Evolutionary conservation across 2,113 vertebrate genomes (phyloP).

Genomic region (Bubo scandiacus): DNA sequence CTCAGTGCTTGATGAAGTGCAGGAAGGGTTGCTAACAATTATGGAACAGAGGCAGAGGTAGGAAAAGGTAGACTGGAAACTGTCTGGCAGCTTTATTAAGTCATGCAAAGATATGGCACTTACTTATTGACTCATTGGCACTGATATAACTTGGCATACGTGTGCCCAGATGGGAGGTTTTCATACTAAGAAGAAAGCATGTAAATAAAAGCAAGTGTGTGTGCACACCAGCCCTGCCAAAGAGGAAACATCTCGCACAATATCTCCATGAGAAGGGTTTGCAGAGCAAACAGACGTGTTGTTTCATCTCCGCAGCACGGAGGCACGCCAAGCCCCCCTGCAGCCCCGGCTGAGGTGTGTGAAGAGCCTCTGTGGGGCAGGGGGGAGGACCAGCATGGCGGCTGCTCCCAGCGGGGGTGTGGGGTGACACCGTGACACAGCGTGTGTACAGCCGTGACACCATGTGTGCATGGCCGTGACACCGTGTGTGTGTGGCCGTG

Average conservation of each 20-base stretch:
- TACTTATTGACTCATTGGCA: not conserved
- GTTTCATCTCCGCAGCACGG: not conserved
- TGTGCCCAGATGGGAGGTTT: not conserved
- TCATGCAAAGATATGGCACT: not conserved
- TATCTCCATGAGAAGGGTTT: not conserved
- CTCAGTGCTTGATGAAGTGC: fast-evolving
- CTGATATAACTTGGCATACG: not conserved
- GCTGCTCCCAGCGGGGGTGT: not conserved
- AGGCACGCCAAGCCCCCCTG: not conserved
- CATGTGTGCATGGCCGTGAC: too few species aligned
- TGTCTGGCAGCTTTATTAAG: not conserved
- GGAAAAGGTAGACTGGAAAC: not conserved
- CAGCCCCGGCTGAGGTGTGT: not conserved
- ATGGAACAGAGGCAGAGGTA: not conserved
- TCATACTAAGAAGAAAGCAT: not conserved
- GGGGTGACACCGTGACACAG: not conserved
- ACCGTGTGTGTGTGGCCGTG: too few species aligned
- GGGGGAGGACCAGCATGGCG: fast-evolving
- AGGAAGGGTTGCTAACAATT: not conserved
- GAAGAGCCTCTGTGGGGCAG: not conserved
- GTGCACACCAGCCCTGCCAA: not conserved
- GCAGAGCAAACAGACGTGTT: not conserved
- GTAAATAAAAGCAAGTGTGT: not conserved
- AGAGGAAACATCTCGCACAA: not conserved
- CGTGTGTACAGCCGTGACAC: fast-evolving